Evolutionary conservation across 2,888 invertebrate genomes (phyloP).

Genomic region (Meghimatium bilineatum): DNA sequence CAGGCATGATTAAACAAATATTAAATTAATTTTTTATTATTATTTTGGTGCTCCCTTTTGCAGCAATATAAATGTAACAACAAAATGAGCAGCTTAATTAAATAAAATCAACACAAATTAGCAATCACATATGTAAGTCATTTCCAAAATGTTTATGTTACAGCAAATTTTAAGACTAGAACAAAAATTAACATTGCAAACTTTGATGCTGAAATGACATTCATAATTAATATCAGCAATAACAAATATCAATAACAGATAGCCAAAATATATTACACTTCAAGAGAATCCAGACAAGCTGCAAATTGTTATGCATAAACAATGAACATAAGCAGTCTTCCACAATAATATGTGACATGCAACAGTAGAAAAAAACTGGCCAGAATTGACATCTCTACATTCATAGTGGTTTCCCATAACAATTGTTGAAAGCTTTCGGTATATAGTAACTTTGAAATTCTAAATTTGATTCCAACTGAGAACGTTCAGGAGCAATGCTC

Average conservation of each 20-base stretch:
- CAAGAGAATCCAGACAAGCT: not conserved
- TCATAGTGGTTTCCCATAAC: not conserved
- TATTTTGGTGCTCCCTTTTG: not conserved
- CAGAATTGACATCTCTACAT: too few species aligned
- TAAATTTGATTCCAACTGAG: too few species aligned
- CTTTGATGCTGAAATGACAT: not conserved
- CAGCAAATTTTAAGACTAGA: too few species aligned
- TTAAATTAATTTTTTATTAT: not conserved
- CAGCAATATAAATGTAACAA: not conserved
- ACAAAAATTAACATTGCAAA: not conserved
- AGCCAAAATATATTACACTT: not conserved
- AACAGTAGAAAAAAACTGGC: not conserved
- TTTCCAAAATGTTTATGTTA: too few species aligned
- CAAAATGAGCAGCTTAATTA: not conserved
- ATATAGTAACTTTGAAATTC: too few species aligned
- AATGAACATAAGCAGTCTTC: not conserved
- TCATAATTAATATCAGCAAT: not conserved
- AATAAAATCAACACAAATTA: not conserved
- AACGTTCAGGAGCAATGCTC: too few species aligned
- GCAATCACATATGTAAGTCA: not conserved
- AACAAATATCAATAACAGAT: too few species aligned
- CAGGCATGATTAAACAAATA: too few species aligned
- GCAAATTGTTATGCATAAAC: not conserved
- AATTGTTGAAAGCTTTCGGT: too few species aligned
- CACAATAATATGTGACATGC: conserved; percentile 4